Percentiles rank a stretch among this genome's conserved stretches.
phyloP scores from a whole-genome alignment of 2,888 invertebrate species.

The Anthophora plumipes region DNA sequence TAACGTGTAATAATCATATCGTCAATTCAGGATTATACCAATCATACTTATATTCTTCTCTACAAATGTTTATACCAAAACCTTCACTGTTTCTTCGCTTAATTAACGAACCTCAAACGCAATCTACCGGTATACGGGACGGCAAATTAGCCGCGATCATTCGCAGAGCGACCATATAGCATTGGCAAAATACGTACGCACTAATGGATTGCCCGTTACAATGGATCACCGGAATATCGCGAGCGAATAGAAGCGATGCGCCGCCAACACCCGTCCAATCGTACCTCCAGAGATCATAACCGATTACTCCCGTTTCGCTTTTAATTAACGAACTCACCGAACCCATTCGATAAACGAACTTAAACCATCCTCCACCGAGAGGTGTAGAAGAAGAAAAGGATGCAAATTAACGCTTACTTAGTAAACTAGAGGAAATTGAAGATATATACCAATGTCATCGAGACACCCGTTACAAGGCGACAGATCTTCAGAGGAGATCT shows the following conservation, averaged over 20 bases:
- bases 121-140: background rate
- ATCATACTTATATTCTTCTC: background rate
- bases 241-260: constrained; percentile 2
- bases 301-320: constrained; percentile 4
- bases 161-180: constrained; percentile 3
- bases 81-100: background rate
- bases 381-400: background rate
- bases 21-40: background rate
- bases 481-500: constrained; percentile 52
- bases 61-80: background rate
- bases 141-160: constrained; percentile 22
- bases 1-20: too few relatives aligned
- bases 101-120: constrained; percentile 4
- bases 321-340: constrained; percentile 20
- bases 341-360: background rate
- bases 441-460: constrained; percentile 46
- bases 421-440: constrained; percentile 36
- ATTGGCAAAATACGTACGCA: constrained; percentile 3
- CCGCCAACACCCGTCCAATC: constrained; percentile 20
- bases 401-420: background rate
- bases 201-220: constrained; percentile 27
- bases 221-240: constrained; percentile 20
- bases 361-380: background rate
- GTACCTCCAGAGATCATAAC: constrained; percentile 24
- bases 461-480: constrained; percentile 49